Evolutionary conservation across 2,888 invertebrate genomes (phyloP).

Genomic region (Eupithecia tripunctaria): DNA sequence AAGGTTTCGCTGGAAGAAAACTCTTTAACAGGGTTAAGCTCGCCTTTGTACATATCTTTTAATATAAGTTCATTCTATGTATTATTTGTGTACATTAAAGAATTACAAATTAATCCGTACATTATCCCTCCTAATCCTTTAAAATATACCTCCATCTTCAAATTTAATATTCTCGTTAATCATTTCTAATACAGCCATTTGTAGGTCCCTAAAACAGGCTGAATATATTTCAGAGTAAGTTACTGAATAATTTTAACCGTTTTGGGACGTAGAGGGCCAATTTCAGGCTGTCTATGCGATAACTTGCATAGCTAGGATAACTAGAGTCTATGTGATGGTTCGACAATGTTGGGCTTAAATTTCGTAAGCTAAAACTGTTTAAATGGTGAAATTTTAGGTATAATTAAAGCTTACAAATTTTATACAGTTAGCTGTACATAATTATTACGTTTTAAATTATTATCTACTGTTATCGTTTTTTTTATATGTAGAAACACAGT

Average conservation of each 20-base stretch:
- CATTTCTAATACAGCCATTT: slow-evolving; percentile 42
- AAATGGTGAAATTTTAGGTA: background rate
- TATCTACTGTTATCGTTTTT: too few species aligned
- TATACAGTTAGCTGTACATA: background rate
- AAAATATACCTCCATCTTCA: slow-evolving; percentile 40
- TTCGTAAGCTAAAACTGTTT: background rate
- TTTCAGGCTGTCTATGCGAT: slow-evolving; percentile 18
- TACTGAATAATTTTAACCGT: slow-evolving; percentile 39
- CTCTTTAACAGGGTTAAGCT: too few species aligned
- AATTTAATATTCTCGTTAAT: slow-evolving; percentile 45
- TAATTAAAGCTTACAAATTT: background rate
- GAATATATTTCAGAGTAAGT: slow-evolving; percentile 42
- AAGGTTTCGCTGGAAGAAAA: too few species aligned
- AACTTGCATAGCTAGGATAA: background rate
- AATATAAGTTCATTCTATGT: too few species aligned
- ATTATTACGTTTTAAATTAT: too few species aligned
- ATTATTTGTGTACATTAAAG: too few species aligned
- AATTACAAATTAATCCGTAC: too few species aligned
- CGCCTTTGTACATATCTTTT: too few species aligned
- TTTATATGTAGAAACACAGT: too few species aligned
- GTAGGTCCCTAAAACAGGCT: slow-evolving; percentile 33
- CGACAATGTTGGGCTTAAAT: background rate
- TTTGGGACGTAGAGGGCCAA: slow-evolving; percentile 12
- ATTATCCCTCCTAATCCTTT: slow-evolving; percentile 41
- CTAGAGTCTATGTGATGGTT: background rate